Conservation (phyloP, 2,113 vertebrate genomes). For the Physeter macrocephalus region DNA sequence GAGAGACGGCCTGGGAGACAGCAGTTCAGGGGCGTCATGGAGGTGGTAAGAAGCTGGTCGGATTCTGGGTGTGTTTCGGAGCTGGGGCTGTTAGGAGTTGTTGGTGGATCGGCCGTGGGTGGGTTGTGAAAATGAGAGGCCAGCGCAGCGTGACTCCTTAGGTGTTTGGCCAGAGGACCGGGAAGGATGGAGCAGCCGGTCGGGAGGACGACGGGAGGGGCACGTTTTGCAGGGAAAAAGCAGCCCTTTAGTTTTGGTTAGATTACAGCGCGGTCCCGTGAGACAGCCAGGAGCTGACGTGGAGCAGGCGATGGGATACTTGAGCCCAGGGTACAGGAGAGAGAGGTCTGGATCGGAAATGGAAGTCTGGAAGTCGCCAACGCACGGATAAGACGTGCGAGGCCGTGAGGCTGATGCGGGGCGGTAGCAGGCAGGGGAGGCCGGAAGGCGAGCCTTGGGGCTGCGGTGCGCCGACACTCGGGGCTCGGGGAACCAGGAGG, state of each 20-base stretch:
- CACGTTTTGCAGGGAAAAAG: background rate
- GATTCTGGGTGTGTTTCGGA: background rate
- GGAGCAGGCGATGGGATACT: background rate
- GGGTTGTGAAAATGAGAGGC: background rate
- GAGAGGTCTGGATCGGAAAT: background rate
- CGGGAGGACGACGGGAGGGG: background rate
- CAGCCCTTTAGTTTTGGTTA: background rate
- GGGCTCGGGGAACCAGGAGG: background rate
- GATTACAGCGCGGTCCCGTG: no score
- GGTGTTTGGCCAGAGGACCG: background rate
- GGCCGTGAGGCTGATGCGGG: background rate
- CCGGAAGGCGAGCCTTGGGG: background rate
- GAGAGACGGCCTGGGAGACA: background rate
- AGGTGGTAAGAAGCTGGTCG: background rate
- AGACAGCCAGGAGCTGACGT: background rate
- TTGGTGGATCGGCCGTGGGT: background rate
- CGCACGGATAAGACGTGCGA: no score
- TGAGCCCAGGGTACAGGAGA: background rate
- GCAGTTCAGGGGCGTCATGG: background rate
- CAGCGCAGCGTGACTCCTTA: background rate
- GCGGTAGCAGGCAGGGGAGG: background rate
- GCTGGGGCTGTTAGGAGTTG: background rate
- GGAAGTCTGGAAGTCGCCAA: background rate
- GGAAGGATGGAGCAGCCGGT: background rate
- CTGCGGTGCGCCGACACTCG: no score